Evolutionary conservation across 1,140 invertebrate genomes (phyloP), one percentile per base, ranked within the genome.

Genomic region (Mactra quadrangularis): DNA sequence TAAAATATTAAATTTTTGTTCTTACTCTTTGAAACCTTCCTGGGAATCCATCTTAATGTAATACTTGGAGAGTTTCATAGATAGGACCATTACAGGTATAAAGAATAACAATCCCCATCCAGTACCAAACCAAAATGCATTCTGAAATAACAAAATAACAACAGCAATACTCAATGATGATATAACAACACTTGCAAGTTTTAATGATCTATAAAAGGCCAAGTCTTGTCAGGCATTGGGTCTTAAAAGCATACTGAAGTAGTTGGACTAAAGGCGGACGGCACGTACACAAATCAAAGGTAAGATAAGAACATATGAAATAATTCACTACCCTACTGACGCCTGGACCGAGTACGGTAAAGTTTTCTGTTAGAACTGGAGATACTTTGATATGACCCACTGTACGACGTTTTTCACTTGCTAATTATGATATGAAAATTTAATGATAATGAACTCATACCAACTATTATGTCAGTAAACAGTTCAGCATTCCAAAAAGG

Each of bases 81-180:
- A 95, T 53, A 97, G 93, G 64, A 97, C 93, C 87, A 97, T 95
- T 33, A 96, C 95, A 27, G 97, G 96, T 85, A 97, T 94, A 91
- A 97, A 96, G 59, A 98, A 94, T 55, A 97, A 86, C 70, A 96
- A 93, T 88, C 96, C 96, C 94, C 96, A 96, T 52, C 96, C 95
- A 71, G 97, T 94, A 85, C 96, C 96, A 83, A 96, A 95, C 97
- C 97, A 98, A 93, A 96, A 98, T 72, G 96, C 97, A 94, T 97
- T 97, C 97, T 98, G 93, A 7, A 7, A n/a, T n/a, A n/a, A 50
- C n/a, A 50, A n/a, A n/a, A 13, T 11, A 50, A 11, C 47, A 13
- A 50, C 47, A 50, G 47, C 47, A 50, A 50, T 50, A 50, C 47
- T 13, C 11, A 50, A 11, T 11, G 11, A 50, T 11, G n/a, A 11